Evolutionary conservation across 2,113 vertebrate genomes (phyloP).

Genomic region (Aegithalos caudatus): DNA sequence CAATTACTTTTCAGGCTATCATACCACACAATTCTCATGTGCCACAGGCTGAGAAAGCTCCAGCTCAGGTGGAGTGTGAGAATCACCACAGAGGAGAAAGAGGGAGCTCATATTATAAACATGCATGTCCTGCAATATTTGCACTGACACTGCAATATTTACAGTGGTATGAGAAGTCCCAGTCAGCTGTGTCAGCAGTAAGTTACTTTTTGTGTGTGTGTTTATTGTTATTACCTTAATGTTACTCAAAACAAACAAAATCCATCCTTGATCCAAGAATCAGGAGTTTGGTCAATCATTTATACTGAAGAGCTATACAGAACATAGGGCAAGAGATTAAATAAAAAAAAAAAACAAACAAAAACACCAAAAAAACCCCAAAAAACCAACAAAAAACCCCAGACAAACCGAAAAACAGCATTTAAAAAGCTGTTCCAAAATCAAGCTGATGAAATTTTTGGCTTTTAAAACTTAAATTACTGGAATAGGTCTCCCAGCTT

Average conservation of each 20-base stretch:
- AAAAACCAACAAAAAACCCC: too few species aligned
- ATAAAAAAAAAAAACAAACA: background rate
- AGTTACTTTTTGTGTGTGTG: background rate
- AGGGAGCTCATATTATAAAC: background rate
- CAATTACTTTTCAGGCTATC: background rate
- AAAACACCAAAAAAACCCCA: too few species aligned
- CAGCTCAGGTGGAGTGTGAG: background rate
- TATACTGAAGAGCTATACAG: background rate
- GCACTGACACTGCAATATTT: background rate
- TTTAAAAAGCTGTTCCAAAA: background rate
- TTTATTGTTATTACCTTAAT: background rate
- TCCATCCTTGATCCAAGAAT: background rate
- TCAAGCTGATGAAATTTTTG: background rate
- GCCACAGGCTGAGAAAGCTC: background rate
- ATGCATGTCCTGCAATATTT: background rate
- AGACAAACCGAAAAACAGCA: background rate
- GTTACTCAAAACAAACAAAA: background rate
- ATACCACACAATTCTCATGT: fast-evolving
- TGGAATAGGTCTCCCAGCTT: background rate
- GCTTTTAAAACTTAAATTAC: background rate
- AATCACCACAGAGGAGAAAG: background rate
- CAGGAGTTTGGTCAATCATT: background rate
- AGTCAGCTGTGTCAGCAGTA: background rate
- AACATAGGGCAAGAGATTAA: background rate
- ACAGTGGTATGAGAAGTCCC: background rate